These are phyloP conservation scores for Tricholaema leucomelas DNA, from an alignment of 2,113 vertebrate species.

Conservation along the genomic window DNA sequence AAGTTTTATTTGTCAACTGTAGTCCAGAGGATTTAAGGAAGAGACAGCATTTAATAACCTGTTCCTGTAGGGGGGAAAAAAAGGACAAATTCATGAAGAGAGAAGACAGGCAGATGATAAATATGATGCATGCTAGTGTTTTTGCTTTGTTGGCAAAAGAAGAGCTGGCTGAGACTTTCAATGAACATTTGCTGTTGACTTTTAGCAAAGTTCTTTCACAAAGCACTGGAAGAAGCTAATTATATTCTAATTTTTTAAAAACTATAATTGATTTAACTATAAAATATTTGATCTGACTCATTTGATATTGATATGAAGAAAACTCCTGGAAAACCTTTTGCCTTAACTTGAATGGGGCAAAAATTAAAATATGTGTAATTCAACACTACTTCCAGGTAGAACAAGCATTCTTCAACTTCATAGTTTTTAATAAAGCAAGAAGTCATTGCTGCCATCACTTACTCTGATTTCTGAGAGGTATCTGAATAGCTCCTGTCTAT, in stretches of 20 bases:
- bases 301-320: not conserved
- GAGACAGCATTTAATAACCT: not conserved
- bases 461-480: not conserved
- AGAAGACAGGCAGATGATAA: not conserved
- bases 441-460: not conserved
- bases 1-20: too few relatives aligned
- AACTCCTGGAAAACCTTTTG: not conserved
- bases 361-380: not conserved
- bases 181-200: not conserved
- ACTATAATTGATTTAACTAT: not conserved
- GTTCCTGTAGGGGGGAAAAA: not conserved
- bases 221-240: not conserved
- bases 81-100: not conserved
- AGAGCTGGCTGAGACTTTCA: not conserved
- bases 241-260: not conserved
- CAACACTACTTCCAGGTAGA: not conserved
- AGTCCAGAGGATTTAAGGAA: not conserved
- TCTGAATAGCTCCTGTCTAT: not conserved
- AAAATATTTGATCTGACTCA: not conserved
- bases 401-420: not conserved
- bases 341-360: not conserved
- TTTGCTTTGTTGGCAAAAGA: not conserved
- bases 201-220: not conserved
- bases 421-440: not conserved
- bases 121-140: not conserved